Evolutionary conservation across 2,888 invertebrate genomes (phyloP).

Genomic region (Hetaerina titia): DNA sequence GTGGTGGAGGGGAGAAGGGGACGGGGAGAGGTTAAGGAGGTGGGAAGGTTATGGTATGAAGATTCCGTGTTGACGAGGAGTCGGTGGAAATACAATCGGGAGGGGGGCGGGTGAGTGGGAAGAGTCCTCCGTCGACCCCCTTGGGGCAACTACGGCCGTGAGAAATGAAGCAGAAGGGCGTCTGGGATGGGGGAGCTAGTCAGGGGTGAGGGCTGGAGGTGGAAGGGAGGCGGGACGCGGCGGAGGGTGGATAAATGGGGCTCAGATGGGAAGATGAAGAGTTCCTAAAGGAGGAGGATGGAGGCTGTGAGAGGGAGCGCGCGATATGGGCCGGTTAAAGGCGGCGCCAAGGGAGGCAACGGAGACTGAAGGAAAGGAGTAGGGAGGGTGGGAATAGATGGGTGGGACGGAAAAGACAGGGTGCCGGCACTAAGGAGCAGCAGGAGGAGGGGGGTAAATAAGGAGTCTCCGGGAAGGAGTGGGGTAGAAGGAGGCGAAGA

Average conservation of each 20-base stretch:
- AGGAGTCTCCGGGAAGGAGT: no score
- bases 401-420: not conserved
- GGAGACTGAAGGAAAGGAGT: not conserved
- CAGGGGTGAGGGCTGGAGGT: not conserved
- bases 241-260: conserved; percentile 4
- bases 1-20: not conserved
- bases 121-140: conserved; percentile 1
- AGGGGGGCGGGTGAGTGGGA: not conserved
- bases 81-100: conserved; percentile 42
- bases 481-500: no score
- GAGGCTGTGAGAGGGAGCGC: not conserved
- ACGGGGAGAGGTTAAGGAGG: not conserved
- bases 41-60: conserved; percentile 45
- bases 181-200: not conserved
- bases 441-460: no score
- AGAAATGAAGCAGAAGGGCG: conserved; percentile 60
- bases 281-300: not conserved
- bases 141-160: conserved; percentile 27
- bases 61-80: conserved; percentile 63
- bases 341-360: not conserved
- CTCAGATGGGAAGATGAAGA: conserved; percentile 45
- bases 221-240: not conserved
- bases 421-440: not conserved
- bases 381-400: not conserved
- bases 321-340: conserved; percentile 12